These are phyloP conservation scores for Caranx melampygus DNA, from an alignment of 2,113 vertebrate genomes.

Conservation along the genomic window DNA sequence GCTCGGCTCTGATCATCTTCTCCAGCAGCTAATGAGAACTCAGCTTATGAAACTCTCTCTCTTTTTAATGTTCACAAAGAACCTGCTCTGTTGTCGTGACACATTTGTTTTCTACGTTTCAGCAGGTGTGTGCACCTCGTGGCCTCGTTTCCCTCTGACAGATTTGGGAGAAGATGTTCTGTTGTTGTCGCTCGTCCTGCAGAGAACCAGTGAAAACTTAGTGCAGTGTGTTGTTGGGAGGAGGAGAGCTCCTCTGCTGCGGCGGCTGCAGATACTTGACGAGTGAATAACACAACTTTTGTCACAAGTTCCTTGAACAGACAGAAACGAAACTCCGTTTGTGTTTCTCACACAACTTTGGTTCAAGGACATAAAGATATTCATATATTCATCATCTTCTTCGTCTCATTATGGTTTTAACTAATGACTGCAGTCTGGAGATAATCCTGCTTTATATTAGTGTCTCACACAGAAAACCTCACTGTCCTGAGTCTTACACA, in stretches of 20 bases:
- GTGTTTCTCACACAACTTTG: constrained; percentile 9
- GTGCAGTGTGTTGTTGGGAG: constrained; percentile 2
- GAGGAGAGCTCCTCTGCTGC: constrained; percentile 18
- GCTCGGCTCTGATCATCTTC: constrained; percentile 12
- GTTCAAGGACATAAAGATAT: constrained; percentile 6
- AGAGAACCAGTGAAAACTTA: constrained; percentile 26
- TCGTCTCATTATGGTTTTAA: constrained; percentile 4
- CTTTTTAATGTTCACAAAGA: constrained; percentile 12
- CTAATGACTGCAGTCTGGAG: neutral
- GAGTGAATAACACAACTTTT: constrained; percentile 34
- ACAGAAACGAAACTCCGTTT: neutral
- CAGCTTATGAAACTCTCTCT: constrained; percentile 5
- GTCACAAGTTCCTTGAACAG: constrained; percentile 18
- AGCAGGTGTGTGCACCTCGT: constrained; percentile 17
- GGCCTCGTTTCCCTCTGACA: constrained; percentile 22
- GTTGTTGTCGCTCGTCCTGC: constrained; percentile 21
- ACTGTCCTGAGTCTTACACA: neutral
- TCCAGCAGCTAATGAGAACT: constrained; percentile 22
- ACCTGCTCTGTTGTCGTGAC: neutral
- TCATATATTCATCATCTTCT: constrained; percentile 4
- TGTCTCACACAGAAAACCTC: no score
- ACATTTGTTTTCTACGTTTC: constrained; percentile 14
- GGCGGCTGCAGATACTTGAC: constrained; percentile 28
- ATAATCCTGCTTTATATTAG: neutral
- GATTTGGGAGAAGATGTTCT: constrained; percentile 28